phyloP scores from a whole-genome alignment of 2,113 vertebrate species.

The Gadus chalcogrammus region DNA sequence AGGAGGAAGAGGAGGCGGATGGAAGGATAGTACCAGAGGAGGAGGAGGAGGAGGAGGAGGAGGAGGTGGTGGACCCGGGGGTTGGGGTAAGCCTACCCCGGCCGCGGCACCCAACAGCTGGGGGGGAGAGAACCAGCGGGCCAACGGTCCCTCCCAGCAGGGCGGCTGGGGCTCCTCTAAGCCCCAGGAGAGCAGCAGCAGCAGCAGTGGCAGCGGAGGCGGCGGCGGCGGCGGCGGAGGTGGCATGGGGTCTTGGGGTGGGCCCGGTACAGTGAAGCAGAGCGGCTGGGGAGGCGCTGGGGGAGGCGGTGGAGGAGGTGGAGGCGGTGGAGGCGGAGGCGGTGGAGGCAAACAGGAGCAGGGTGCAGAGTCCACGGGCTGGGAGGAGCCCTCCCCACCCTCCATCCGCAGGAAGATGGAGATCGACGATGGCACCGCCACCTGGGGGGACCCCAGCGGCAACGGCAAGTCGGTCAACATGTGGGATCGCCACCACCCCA shows the following conservation, averaged over 20 bases:
- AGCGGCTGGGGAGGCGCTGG: conserved; percentile 78
- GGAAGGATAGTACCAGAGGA: conserved; percentile 81
- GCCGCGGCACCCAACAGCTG: conserved; percentile 72
- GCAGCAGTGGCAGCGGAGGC: conserved; percentile 60
- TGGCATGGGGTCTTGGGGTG: conserved; percentile 87
- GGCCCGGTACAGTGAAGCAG: conserved; percentile 91
- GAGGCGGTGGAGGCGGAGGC: conserved; percentile 77
- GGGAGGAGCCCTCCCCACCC: conserved; percentile 95
- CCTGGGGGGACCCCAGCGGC: conserved; percentile 92
- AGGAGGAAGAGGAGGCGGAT: conserved; percentile 50
- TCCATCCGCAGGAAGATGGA: conserved; percentile 98
- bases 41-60: conserved; percentile 24
- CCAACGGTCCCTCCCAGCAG: conserved; percentile 79
- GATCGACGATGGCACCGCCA: conserved; percentile 97
- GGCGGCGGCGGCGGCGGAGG: conserved; percentile 59
- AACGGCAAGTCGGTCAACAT: conserved; percentile 93
- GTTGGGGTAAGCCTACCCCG: conserved; percentile 64
- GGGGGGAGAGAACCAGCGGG: conserved; percentile 85
- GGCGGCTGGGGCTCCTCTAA: conserved; percentile 88
- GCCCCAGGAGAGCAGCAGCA: conserved; percentile 84
- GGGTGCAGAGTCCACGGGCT: conserved; percentile 86
- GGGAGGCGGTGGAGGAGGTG: conserved; percentile 82
- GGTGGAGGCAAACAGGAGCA: conserved; percentile 74
- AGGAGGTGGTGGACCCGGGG: conserved; percentile 71
- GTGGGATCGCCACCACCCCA: conserved; percentile 96